Percentiles rank a stretch among this genome's conserved stretches.
Conservation (phyloP, 2,113 vertebrate genomes). For the Corynorhinus townsendii region DNA sequence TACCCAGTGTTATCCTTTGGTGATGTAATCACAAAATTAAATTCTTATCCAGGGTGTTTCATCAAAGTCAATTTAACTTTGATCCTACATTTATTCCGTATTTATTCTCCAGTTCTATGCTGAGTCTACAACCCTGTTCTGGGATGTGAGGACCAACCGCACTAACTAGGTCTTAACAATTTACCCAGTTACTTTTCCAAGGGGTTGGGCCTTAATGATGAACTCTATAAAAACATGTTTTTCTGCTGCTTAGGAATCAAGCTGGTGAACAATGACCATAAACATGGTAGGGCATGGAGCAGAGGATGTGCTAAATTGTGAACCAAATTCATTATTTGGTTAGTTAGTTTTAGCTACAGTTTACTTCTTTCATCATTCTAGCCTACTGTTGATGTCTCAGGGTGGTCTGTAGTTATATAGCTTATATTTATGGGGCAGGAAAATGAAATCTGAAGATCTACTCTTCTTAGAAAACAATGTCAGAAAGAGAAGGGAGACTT, state of each 20-base stretch:
- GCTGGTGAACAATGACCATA: background rate
- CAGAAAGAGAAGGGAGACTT: background rate
- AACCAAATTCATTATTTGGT: background rate
- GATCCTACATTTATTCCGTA: background rate
- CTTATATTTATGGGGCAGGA: background rate
- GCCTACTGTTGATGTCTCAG: background rate
- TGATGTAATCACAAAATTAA: background rate
- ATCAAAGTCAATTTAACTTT: background rate
- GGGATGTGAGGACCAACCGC: background rate
- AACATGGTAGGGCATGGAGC: background rate
- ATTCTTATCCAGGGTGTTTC: background rate
- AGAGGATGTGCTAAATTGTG: background rate
- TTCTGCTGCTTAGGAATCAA: background rate
- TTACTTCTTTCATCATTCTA: background rate
- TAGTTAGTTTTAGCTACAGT: background rate
- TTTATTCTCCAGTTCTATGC: background rate
- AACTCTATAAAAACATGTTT: background rate
- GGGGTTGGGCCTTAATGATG: background rate
- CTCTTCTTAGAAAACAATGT: background rate
- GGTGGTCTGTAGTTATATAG: background rate
- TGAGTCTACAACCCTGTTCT: background rate
- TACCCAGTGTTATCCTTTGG: background rate
- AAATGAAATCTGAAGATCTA: background rate
- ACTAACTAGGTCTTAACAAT: background rate
- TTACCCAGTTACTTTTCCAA: background rate